Conservation (phyloP, 53 echinoderm and acorn worm genomes). For the Actinopyga echinites region DNA sequence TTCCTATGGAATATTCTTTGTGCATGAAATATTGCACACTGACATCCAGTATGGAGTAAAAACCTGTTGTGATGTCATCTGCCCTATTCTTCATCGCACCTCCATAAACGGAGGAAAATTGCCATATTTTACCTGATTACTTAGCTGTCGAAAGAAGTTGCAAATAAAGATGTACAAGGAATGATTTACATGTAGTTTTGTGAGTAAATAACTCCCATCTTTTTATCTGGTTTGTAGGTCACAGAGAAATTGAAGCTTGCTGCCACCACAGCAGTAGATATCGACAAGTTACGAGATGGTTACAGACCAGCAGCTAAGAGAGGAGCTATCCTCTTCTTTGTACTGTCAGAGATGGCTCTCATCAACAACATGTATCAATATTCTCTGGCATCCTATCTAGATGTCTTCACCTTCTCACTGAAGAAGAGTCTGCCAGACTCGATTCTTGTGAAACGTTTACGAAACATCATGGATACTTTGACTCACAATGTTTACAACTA, state of each 20-base stretch:
- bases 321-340: slow-evolving; percentile 99
- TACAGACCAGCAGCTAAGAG: slow-evolving; percentile 98
- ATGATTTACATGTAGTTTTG: no score
- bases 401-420: slow-evolving; percentile 91
- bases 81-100: no score
- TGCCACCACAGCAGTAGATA: slow-evolving; percentile 94
- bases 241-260: slow-evolving; percentile 96
- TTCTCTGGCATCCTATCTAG: slow-evolving; percentile 92
- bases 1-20: no score
- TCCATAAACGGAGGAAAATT: no score
- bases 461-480: slow-evolving; percentile 97
- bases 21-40: no score
- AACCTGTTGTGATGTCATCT: no score
- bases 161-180: no score
- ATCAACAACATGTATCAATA: slow-evolving; percentile 99
- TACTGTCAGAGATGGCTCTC: slow-evolving; percentile 98
- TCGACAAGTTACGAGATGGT: slow-evolving; percentile 98
- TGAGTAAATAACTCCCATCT: no score
- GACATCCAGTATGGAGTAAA: no score
- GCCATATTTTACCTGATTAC: no score
- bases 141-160: no score
- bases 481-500: slow-evolving; percentile 98
- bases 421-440: slow-evolving; percentile 97
- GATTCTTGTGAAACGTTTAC: slow-evolving; percentile 88
- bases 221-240: slow-evolving; percentile 55